Evolutionary conservation across 2,113 vertebrate genomes (phyloP).

Genomic region (Oryzias woworae): DNA sequence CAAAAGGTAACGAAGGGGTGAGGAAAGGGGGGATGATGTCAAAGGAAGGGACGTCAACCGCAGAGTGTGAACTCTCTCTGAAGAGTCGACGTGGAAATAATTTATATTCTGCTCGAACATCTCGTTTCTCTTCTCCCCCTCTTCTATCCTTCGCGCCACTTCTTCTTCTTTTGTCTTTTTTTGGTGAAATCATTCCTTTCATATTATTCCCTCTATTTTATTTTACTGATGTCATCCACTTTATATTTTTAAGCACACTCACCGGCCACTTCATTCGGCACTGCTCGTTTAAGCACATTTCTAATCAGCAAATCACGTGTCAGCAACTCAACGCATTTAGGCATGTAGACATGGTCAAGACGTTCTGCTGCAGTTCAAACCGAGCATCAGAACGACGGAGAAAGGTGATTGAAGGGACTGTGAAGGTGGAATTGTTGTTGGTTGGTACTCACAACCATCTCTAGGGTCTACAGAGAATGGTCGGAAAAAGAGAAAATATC

Average conservation of each 20-base stretch:
- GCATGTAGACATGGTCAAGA: too few relatives aligned
- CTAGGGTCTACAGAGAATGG: too few relatives aligned
- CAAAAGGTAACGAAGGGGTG: conserved; percentile 16
- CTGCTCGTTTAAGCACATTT: too few relatives aligned
- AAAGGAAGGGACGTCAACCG: conserved; percentile 17
- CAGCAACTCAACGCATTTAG: too few relatives aligned
- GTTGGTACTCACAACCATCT: too few relatives aligned
- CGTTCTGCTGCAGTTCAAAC: too few relatives aligned
- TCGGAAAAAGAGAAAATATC: too few relatives aligned
- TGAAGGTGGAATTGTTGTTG: too few relatives aligned
- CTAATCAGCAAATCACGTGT: too few relatives aligned
- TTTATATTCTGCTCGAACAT: conserved; percentile 52
- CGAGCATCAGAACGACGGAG: too few relatives aligned
- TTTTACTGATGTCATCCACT: neutral
- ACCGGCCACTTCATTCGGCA: too few relatives aligned
- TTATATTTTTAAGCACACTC: neutral
- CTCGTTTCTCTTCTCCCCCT: conserved; percentile 24
- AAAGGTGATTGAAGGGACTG: too few relatives aligned
- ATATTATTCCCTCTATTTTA: conserved; percentile 5
- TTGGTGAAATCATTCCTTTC: neutral
- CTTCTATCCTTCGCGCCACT: conserved; percentile 17
- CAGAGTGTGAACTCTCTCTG: conserved; percentile 49
- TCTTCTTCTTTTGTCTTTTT: conserved; percentile 8
- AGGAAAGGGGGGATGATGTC: conserved; percentile 25
- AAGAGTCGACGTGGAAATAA: conserved; percentile 61